Evolutionary conservation across 2,113 vertebrate species (phyloP).

Genomic region (Serilophus lunatus): DNA sequence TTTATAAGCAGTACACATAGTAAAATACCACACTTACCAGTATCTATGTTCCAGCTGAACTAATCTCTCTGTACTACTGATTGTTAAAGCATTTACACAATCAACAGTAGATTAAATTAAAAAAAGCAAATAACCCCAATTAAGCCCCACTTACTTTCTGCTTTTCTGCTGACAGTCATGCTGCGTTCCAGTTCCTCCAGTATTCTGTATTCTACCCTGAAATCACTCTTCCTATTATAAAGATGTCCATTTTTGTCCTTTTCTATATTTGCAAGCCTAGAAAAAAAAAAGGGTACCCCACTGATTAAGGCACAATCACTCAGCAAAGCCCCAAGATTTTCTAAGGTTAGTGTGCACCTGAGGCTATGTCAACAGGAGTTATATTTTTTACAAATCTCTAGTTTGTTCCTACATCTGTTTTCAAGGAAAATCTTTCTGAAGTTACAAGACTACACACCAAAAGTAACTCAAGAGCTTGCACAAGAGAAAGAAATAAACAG

Average conservation of each 20-base stretch:
- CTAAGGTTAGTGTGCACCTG: background rate
- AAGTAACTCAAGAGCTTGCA: background rate
- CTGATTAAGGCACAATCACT: background rate
- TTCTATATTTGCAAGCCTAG: conserved; percentile 83
- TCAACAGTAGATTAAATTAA: background rate
- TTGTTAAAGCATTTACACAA: background rate
- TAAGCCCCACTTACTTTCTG: conserved; percentile 77
- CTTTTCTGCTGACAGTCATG: conserved; percentile 74
- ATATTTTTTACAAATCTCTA: background rate
- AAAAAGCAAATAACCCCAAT: background rate
- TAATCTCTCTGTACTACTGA: background rate
- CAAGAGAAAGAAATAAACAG: background rate
- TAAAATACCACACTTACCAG: background rate
- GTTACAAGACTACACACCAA: background rate
- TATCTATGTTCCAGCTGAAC: background rate
- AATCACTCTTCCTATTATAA: conserved; percentile 79
- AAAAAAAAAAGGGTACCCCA: conserved; percentile 9
- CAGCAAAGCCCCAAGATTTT: background rate
- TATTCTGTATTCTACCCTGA: conserved; percentile 69
- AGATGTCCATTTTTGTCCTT: conserved; percentile 77
- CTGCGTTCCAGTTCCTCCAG: conserved; percentile 80
- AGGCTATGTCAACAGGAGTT: background rate
- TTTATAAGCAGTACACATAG: background rate
- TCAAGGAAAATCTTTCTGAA: background rate
- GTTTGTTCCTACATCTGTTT: background rate